Base-by-base conservation (phyloP, 2,113 vertebrate species). In the Amphiprion ocellaris region DNA sequence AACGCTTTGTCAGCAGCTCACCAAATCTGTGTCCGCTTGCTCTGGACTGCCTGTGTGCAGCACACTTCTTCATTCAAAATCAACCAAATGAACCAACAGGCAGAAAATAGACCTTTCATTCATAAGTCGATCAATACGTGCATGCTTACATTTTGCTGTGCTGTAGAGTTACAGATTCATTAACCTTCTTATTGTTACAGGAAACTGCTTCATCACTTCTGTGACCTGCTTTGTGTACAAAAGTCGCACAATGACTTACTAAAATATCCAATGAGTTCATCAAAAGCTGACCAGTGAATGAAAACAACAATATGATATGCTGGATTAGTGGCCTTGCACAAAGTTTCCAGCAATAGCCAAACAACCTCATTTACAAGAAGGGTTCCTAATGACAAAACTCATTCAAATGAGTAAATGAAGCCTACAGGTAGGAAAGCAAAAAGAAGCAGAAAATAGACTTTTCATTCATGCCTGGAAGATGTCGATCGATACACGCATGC, bases 1-100 rank as follows among this genome's bases (percentile, higher is more conserved):
- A 90, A 70, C 87, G 88, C 90, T 91, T 89, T 90, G 91, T 91
- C 90, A 90, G 87, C 86, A 86, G 79, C 86, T 74, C 78, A 65
- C 69, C 74, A 90, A 84, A 90, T 88, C 76, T 84, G 82, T 80
- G 85, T 85, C 79, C 63, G 83, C 90, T 70, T 78, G 77, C 83
- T 65, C 26, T 1, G 11, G 33, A 67, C 76, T 64, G 81, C 68
- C 16, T 70, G 63, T 73, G 78, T 44, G 50, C 33, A 67, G 41
- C 8, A 74, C 49, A 59, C 46, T 28, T 52, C 14, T 55, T 84
- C 70, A 28, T 52, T 79, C 70, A 74, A 74, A 74, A 87, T 81
- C 62, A 79, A 37, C 33, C 1, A 37, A 37, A 37, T 37, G 7
- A 76, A 69, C 21, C 55, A 69, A 30, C n/a, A 59, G 70, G 63